These are phyloP conservation scores for Pygoscelis antarcticus DNA, from an alignment of 2,113 vertebrate genomes.

Conservation along the genomic window DNA sequence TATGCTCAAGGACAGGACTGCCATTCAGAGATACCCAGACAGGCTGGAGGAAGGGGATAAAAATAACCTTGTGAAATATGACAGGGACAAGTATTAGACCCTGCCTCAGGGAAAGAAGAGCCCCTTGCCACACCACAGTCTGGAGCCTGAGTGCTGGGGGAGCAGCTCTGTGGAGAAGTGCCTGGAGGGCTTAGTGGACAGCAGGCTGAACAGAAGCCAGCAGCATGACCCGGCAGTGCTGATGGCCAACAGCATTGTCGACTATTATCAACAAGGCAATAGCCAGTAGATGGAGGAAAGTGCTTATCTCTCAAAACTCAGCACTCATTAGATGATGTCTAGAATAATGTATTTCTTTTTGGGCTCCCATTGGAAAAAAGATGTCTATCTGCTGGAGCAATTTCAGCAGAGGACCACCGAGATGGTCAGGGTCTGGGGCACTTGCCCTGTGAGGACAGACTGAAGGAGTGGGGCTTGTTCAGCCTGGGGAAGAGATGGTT, in stretches of 20 bases:
- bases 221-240: background rate
- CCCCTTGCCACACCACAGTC: background rate
- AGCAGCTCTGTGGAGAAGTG: background rate
- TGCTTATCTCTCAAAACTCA: background rate
- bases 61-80: background rate
- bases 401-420: background rate
- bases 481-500: background rate
- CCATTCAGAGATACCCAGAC: background rate
- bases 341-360: background rate
- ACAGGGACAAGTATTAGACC: background rate
- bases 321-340: background rate
- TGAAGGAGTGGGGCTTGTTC: background rate
- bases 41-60: background rate
- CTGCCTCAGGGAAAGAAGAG: background rate
- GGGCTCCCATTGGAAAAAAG: background rate
- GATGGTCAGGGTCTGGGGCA: background rate
- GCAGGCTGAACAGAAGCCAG: background rate
- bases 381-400: background rate
- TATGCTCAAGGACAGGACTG: background rate
- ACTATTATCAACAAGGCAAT: background rate
- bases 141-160: background rate
- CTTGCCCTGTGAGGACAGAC: background rate
- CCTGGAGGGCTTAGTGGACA: background rate
- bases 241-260: rapidly evolving
- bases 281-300: background rate